A percentile compares a stretch with the other conserved stretches of the same genome.
Conservation (phyloP, 2,113 vertebrate genomes). For the Tychaedon coryphoeus region DNA sequence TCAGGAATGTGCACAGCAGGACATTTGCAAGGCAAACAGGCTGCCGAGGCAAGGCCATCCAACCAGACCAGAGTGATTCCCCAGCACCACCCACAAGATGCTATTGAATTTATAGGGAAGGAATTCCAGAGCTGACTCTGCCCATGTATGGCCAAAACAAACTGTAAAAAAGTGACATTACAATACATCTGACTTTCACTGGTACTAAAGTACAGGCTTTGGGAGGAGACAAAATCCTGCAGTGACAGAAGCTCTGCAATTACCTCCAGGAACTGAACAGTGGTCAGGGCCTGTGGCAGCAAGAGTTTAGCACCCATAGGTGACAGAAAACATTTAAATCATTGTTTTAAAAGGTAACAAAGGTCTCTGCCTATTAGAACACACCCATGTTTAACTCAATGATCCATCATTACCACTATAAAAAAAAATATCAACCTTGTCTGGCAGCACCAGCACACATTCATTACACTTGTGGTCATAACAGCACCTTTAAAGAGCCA, state of each 20-base stretch:
- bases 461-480: not conserved
- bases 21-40: not conserved
- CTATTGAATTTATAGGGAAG: conserved; percentile 50
- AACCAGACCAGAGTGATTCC: conserved; percentile 20
- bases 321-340: not conserved
- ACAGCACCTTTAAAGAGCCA: not conserved
- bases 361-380: not conserved
- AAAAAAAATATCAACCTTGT: not conserved
- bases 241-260: not conserved
- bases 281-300: rapidly evolving
- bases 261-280: not conserved
- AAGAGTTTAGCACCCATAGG: not conserved
- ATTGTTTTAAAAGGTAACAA: not conserved
- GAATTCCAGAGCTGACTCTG: conserved; percentile 58
- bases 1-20: conserved; percentile 40
- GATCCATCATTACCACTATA: not conserved
- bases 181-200: not conserved
- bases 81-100: conserved; percentile 42
- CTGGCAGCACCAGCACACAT: not conserved
- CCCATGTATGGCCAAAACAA: conserved; percentile 66
- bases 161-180: not conserved
- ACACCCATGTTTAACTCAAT: not conserved
- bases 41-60: not conserved
- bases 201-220: not conserved
- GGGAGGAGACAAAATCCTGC: not conserved